Percentiles rank a stretch among this genome's conserved stretches.
These are phyloP conservation scores for Lasioglossum figueresi DNA, from an alignment of 2,888 invertebrate genomes.

Conservation along the genomic window DNA sequence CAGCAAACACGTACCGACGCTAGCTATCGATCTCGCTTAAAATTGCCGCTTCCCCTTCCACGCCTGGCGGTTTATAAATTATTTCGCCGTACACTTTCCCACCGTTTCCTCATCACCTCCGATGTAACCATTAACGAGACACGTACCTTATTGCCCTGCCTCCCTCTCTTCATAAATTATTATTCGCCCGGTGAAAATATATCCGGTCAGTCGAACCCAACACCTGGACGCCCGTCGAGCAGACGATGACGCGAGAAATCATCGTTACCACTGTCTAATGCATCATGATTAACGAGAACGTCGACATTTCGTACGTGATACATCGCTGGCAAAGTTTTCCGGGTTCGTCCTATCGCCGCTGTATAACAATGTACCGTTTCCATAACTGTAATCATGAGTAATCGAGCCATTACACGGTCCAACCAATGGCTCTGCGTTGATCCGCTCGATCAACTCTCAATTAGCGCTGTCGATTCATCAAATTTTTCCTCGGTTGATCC, in stretches of 20 bases:
- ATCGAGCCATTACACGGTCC: conserved; percentile 53
- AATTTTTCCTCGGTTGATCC: not conserved
- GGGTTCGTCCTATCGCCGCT: conserved; percentile 32
- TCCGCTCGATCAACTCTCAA: conserved; percentile 39
- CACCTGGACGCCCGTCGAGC: conserved; percentile 8
- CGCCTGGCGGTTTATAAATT: conserved; percentile 49
- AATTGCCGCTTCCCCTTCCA: conserved; percentile 31
- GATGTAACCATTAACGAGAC: not conserved
- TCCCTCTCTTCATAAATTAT: not conserved
- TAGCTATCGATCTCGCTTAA: conserved; percentile 60
- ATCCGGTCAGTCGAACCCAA: not conserved
- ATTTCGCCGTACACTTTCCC: conserved; percentile 25
- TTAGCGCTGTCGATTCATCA: conserved; percentile 11
- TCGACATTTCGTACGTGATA: conserved; percentile 63
- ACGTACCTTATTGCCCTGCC: not conserved
- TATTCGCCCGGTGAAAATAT: not conserved
- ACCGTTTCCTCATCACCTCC: not conserved
- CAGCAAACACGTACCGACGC: conserved; percentile 62
- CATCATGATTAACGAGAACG: conserved; percentile 67
- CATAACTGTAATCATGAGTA: conserved; percentile 65
- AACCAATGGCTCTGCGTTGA: conserved; percentile 16
- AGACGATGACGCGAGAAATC: conserved; percentile 33
- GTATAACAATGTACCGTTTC: conserved; percentile 52
- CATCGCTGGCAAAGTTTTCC: conserved; percentile 67
- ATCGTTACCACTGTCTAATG: conserved; percentile 60